Base-by-base conservation (phyloP, 2,797 vertebrate species). In the Takifugu ocellatus region DNA sequence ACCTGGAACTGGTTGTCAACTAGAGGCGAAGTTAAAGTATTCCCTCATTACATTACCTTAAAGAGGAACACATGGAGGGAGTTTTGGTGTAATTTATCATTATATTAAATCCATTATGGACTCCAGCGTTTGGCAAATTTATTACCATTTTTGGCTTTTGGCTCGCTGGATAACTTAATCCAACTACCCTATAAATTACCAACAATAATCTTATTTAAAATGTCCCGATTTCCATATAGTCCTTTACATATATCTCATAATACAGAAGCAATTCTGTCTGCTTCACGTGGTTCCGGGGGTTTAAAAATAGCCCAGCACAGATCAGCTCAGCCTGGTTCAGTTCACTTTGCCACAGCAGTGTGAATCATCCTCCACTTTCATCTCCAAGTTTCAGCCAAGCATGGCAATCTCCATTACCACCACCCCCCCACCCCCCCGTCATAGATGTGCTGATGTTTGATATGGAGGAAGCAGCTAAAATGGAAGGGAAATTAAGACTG, bases 401-500 rank as follows among this genome's bases (percentile, higher is more conserved):
- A 87, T 85, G 77, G 83, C 84, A 86, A 84, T 86, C 81, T 88
- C 83, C 82, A 83, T 88, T 88, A 58, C 63, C 36, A 78, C 68
- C 70, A 62, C 59, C 72, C 67, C 45, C 58, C 69, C 70, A 66
- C 75, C 79, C 69, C 63, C 10, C 46, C 63, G 63, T 64, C 66
- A 65, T 75, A 84, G 81, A 88, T 83, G 79, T 81, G 84, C 76
- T 81, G 84, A 86, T 87, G 87, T 86, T 87, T 90, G 84, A 89
- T 89, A 90, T 63, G 78, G 78, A 85, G 83, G 85, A 85, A 85
- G 78, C 72, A 77, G 78, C 82, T 81, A 81, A 85, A 87, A 89
- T 87, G 84, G 82, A 87, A 87, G 82, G 83, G 88, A 89, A 90
- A 89, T 89, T 84, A 89, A 83, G 84, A 83, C 81, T 77, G 75